Evolutionary conservation across 2,888 invertebrate species (phyloP).

Genomic region (Cheilosia urbana): DNA sequence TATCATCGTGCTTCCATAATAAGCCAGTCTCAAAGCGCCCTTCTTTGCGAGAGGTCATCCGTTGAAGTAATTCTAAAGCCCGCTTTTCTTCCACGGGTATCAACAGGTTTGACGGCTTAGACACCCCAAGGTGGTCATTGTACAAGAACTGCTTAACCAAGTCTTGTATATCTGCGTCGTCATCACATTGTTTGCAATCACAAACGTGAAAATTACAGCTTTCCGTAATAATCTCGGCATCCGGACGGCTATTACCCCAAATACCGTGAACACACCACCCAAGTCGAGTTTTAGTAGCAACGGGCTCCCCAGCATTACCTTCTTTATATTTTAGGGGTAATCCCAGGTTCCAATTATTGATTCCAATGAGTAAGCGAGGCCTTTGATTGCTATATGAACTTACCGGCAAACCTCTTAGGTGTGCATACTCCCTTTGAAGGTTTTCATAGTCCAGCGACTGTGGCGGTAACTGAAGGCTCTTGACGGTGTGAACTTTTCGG

Average conservation of each 20-base stretch:
- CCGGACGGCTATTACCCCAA: background rate
- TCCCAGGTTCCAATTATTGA: constrained; percentile 26
- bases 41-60: constrained; percentile 2
- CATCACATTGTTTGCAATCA: constrained; percentile 15
- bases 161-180: background rate
- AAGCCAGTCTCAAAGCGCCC: constrained; percentile 11
- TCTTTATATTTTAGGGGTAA: constrained; percentile 16
- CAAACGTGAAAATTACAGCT: constrained; percentile 8
- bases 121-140: constrained; percentile 4
- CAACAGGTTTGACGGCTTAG: background rate
- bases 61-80: background rate
- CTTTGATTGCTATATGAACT: background rate
- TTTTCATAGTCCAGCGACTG: too few species aligned
- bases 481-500: constrained; percentile 1
- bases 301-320: constrained; percentile 2
- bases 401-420: too few species aligned
- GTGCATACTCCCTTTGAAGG: too few species aligned
- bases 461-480: too few species aligned
- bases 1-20: constrained; percentile 1
- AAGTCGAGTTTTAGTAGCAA: constrained; percentile 15
- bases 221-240: background rate
- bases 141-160: constrained; percentile 11
- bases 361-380: constrained; percentile 12
- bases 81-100: constrained; percentile 5
- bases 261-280: constrained; percentile 5